Base-by-base conservation (phyloP, 2,888 invertebrate genomes). In the Monoplex corrugatus region DNA sequence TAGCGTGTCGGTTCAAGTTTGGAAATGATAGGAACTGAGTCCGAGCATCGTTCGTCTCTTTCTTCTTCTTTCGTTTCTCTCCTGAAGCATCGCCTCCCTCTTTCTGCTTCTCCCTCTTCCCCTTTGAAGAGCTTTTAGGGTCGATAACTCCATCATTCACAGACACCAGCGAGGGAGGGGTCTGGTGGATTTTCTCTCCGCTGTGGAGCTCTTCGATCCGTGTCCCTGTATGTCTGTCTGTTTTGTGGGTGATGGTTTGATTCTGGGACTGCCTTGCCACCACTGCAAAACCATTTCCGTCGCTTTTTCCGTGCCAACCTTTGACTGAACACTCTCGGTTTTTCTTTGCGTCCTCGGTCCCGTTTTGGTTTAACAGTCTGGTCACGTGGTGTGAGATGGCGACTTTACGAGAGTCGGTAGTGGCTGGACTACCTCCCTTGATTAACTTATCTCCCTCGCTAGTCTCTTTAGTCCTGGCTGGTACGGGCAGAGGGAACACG, bases 381-480 rank as follows among this genome's bases (percentile, higher is more conserved):
- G 32, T 28, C 80, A 38, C 19, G 88, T 87, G 38, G 87, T 86
- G 82, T 87, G 38, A 19, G 57, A 87, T 19, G 87, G 35, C 38
- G 50, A 38, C 45, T 86, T 72, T 32, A 82, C 83, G 23, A 87
- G 23, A 19, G 83, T 89, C 38, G 90, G 87, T 57, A 90, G 50
- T 28, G 87, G 32, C 44, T 75, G 8, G 8, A 35, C 13, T n/a
- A 82, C 35, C 16, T 40, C 44, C 72, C 44, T 6, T 80, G 40
- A 28, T 44, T 83, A 28, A 45, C 45, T 83, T 32, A 45, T n/a
- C 82, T 32, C 82, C 45, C 45, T 32, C 45, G 32, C 82, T 83
- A 5, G 13, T 50, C 68, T 19, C 68, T 16, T 68, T 68, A 19
- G 28, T 10, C 28, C 28, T 23, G 19, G n/a, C 68, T 23, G 3